Percentiles rank a stretch among this genome's conserved stretches.
Evolutionary conservation across 1,140 invertebrate species (phyloP).

Genomic region (Euborellia annulipes): DNA sequence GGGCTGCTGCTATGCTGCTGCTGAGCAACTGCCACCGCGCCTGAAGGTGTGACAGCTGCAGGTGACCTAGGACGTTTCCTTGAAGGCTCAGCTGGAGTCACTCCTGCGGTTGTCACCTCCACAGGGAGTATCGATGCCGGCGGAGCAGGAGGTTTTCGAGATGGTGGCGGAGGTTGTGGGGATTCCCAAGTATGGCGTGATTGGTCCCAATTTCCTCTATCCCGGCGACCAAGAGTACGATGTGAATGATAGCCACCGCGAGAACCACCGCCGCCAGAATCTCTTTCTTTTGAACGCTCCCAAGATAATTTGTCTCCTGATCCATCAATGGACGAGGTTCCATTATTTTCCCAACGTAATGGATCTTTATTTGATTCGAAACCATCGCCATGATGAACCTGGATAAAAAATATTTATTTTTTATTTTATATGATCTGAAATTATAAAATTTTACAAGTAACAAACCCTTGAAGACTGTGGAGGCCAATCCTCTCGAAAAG

Average conservation of each 20-base stretch:
- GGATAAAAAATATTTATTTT: too few relatives aligned
- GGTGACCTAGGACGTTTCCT: constrained; percentile 2
- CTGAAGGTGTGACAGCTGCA: neutral
- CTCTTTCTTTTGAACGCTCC: constrained; percentile 16
- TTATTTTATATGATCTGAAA: too few relatives aligned
- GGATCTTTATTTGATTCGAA: too few relatives aligned
- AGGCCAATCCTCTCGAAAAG: constrained; percentile 9
- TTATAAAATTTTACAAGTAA: too few relatives aligned
- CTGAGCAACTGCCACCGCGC: neutral
- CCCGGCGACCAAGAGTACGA: neutral
- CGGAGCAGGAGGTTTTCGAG: too few relatives aligned
- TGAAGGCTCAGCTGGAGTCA: neutral
- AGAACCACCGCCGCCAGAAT: too few relatives aligned
- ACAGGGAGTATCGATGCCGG: too few relatives aligned
- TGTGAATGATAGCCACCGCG: too few relatives aligned
- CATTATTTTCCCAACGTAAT: neutral
- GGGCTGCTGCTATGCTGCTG: neutral
- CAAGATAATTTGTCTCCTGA: constrained; percentile 13
- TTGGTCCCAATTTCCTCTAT: neutral
- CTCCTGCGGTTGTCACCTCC: neutral
- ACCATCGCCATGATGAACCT: too few relatives aligned
- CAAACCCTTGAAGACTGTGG: constrained; percentile 7
- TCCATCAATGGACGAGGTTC: neutral
- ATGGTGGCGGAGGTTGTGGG: neutral
- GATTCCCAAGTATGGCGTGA: neutral